These are phyloP conservation scores for Probaryconus sp. DNA, from an alignment of 1,140 invertebrate genomes.

Conservation along the genomic window DNA sequence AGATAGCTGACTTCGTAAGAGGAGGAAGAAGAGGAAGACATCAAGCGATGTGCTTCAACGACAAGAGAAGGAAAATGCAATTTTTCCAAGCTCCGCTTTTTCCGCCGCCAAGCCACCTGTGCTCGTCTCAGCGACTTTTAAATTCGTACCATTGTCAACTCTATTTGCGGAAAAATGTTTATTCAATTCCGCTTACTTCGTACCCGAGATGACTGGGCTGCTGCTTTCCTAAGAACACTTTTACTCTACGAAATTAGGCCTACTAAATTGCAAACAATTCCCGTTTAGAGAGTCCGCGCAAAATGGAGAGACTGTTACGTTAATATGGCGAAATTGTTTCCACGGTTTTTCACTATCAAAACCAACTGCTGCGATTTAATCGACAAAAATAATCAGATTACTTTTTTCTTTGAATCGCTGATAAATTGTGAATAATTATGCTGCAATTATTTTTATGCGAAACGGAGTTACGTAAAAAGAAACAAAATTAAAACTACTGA, in stretches of 20 bases:
- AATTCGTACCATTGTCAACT: conserved; percentile 75
- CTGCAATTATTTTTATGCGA: too few relatives aligned
- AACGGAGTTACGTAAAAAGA: too few relatives aligned
- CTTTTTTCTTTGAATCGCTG: too few relatives aligned
- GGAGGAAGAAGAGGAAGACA: conserved; percentile 43
- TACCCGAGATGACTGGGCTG: conserved; percentile 69
- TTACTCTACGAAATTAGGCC: conserved; percentile 26
- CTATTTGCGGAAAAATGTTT: conserved; percentile 77
- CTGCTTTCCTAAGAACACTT: conserved; percentile 61
- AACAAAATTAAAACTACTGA: too few relatives aligned
- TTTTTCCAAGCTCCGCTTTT: conserved; percentile 71
- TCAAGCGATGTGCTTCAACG: conserved; percentile 25
- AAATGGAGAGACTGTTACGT: conserved; percentile 3
- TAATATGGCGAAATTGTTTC: conserved; percentile 1
- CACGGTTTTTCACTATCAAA: too few relatives aligned
- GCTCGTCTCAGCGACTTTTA: conserved; percentile 74
- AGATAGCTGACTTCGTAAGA: conserved; percentile 61
- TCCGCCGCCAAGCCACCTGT: conserved; percentile 67
- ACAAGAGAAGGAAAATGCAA: conserved; percentile 68
- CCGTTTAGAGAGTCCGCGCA: neutral
- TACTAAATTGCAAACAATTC: conserved; percentile 6
- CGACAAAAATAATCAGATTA: too few relatives aligned
- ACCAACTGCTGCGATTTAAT: too few relatives aligned
- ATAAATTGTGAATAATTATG: too few relatives aligned
- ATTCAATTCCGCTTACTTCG: conserved; percentile 75